Percentiles rank a stretch among this genome's conserved stretches.
phyloP scores from a whole-genome alignment of 2,797 vertebrate species.

The Enteromius argenteus region DNA sequence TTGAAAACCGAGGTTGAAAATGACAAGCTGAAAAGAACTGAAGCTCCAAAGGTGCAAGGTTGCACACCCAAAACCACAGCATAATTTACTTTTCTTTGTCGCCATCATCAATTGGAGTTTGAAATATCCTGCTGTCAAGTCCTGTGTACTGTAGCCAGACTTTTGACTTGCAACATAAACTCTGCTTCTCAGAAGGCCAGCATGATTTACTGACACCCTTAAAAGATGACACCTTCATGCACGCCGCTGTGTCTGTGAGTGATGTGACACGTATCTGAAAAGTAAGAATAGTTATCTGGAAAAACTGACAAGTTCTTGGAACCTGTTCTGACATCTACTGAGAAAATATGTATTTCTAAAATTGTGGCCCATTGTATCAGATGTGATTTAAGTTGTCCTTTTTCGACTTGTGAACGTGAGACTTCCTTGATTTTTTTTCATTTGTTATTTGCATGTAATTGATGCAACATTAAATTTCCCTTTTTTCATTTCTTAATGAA shows the following conservation, averaged over 20 bases:
- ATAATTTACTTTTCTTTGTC: background rate
- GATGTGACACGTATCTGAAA: background rate
- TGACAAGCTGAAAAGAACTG: background rate
- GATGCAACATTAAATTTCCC: background rate
- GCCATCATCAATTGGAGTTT: background rate
- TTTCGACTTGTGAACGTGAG: background rate
- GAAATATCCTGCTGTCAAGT: background rate
- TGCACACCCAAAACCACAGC: background rate
- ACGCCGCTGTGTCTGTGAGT: background rate
- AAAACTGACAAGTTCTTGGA: background rate
- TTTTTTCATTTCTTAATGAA: conserved; percentile 1
- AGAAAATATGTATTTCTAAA: background rate
- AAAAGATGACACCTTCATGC: background rate
- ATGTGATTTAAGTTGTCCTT: background rate
- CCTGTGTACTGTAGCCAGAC: background rate
- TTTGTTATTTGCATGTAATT: background rate
- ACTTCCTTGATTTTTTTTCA: background rate
- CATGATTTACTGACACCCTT: background rate
- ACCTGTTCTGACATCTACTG: background rate
- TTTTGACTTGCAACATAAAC: conserved; percentile 10
- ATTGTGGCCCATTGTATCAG: background rate
- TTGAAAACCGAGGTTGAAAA: background rate
- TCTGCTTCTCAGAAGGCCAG: background rate
- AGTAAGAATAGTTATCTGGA: background rate
- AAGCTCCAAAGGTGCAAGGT: background rate